Percentiles rank a stretch among this genome's conserved stretches.
Evolutionary conservation across 2,888 invertebrate genomes (phyloP).

Genomic region (Morpho achilles): DNA sequence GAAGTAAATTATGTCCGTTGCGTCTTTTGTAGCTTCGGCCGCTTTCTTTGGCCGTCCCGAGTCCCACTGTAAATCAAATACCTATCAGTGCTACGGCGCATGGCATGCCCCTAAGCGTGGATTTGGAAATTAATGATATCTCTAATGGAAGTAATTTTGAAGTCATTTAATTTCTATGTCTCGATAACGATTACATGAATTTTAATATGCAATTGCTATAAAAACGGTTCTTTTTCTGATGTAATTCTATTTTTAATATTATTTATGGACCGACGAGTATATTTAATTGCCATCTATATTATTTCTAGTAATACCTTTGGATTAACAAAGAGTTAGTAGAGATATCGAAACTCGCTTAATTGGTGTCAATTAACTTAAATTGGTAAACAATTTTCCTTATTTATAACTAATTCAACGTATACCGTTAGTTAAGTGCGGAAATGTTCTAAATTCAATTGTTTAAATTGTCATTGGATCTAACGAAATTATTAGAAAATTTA

Average conservation of each 20-base stretch:
- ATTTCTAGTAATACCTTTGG: constrained; percentile 8
- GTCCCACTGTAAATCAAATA: constrained; percentile 62
- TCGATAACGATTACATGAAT: constrained; percentile 60
- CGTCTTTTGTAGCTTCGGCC: constrained; percentile 46
- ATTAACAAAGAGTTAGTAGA: constrained; percentile 25
- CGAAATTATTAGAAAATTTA: not conserved
- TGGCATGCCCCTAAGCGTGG: constrained; percentile 60
- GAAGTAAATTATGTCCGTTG: constrained; percentile 62
- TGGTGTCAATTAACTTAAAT: constrained; percentile 27
- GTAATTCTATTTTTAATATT: constrained; percentile 14
- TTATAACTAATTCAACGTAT: constrained; percentile 19
- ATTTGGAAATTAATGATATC: constrained; percentile 71
- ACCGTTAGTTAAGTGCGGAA: not conserved
- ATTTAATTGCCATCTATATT: constrained; percentile 17
- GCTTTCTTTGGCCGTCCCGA: constrained; percentile 31
- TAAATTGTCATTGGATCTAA: not conserved
- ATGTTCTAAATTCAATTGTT: not conserved
- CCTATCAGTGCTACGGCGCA: constrained; percentile 40
- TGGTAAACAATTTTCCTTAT: constrained; percentile 24
- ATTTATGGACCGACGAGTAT: constrained; percentile 18
- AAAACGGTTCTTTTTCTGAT: constrained; percentile 48
- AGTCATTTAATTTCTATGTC: constrained; percentile 59
- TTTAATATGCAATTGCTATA: constrained; percentile 67
- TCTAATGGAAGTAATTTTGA: constrained; percentile 68
- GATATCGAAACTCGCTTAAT: constrained; percentile 21